These are phyloP conservation scores for Crotalus helleri DNA, from an alignment of 2,113 vertebrate genomes.

Conservation along the genomic window DNA sequence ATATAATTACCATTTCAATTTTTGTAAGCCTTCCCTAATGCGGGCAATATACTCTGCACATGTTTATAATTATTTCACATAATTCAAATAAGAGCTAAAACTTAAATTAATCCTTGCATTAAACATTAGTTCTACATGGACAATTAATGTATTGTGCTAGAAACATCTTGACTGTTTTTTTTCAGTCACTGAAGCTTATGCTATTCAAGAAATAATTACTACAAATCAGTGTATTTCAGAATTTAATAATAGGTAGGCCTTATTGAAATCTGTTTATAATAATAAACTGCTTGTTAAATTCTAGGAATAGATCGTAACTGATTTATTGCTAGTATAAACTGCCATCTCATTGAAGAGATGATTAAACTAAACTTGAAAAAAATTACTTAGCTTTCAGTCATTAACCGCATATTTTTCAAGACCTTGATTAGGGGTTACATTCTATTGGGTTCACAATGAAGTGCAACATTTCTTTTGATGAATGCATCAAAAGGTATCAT, in stretches of 20 bases:
- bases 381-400: conserved; percentile 35
- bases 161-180: background rate
- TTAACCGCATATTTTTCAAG: conserved; percentile 44
- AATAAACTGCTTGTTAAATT: conserved; percentile 43
- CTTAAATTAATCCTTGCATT: background rate
- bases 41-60: background rate
- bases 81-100: background rate
- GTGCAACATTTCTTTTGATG: conserved; percentile 16
- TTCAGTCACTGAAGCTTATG: background rate
- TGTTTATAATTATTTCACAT: background rate
- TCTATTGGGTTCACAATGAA: conserved; percentile 29
- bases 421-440: conserved; percentile 5
- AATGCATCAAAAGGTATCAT: background rate
- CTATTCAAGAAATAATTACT: conserved; percentile 47
- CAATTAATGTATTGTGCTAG: background rate
- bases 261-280: conserved; percentile 30
- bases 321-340: conserved; percentile 38
- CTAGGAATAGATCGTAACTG: conserved; percentile 38
- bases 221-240: conserved; percentile 26
- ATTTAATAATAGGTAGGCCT: conserved; percentile 34
- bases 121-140: background rate
- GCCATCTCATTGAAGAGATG: conserved; percentile 43
- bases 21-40: background rate
- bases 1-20: background rate
- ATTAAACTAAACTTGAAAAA: conserved; percentile 43